Percentiles rank a stretch among this genome's conserved stretches.
phyloP scores from a whole-genome alignment of 2,797 vertebrate genomes.

The Intellagama lesueurii region DNA sequence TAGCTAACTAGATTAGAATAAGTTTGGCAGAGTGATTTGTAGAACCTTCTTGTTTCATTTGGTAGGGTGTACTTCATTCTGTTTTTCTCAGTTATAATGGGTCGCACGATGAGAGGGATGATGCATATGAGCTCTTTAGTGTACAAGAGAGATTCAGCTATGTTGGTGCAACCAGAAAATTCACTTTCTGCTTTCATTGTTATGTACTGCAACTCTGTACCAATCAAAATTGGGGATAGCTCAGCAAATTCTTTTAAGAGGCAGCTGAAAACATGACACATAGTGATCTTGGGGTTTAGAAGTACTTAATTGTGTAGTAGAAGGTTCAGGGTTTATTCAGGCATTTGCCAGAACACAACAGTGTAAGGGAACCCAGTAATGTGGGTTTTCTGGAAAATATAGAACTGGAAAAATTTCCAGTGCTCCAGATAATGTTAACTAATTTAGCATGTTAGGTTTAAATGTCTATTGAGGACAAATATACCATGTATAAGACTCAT shows the following conservation, averaged over 20 bases:
- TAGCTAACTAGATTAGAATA: background rate
- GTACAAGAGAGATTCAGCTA: slow-evolving; percentile 56
- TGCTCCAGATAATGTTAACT: too few species aligned
- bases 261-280: slow-evolving; percentile 59
- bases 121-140: background rate
- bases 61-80: background rate
- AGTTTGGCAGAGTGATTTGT: too few species aligned
- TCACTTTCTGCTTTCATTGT: slow-evolving; percentile 63
- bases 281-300: slow-evolving; percentile 55
- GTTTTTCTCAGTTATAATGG: slow-evolving; percentile 28
- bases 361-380: too few species aligned
- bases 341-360: too few species aligned
- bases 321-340: too few species aligned
- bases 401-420: too few species aligned
- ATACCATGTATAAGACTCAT: too few species aligned
- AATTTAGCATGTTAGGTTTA: too few species aligned
- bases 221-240: slow-evolving; percentile 72
- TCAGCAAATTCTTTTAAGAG: slow-evolving; percentile 71
- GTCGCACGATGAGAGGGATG: background rate
- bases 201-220: slow-evolving; percentile 52
- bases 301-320: background rate
- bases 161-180: slow-evolving; percentile 53
- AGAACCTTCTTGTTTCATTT: too few species aligned
- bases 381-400: too few species aligned
- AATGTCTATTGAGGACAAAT: too few species aligned